Evolutionary conservation across 1,140 invertebrate species (phyloP).

Genomic region (Penaeus indicus): DNA sequence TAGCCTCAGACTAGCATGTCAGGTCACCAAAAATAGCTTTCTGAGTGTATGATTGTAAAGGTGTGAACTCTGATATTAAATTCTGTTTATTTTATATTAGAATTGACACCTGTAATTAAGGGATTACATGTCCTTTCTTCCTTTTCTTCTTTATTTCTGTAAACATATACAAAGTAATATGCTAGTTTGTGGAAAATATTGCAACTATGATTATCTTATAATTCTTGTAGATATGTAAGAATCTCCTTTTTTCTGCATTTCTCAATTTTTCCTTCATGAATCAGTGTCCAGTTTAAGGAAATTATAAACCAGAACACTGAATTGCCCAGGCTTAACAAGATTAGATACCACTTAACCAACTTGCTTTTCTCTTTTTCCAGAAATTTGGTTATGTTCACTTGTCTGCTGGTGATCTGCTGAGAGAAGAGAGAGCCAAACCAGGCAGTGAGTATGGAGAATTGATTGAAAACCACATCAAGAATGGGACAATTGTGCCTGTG

Average conservation of each 20-base stretch:
- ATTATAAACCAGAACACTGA: background rate
- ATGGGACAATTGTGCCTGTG: constrained; percentile 98
- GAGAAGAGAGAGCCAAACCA: constrained; percentile 87
- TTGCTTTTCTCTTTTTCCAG: constrained; percentile 68
- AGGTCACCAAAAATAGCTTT: background rate
- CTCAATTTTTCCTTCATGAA: too few relatives aligned
- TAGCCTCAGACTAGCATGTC: background rate
- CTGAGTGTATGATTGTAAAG: too few relatives aligned
- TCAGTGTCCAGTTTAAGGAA: background rate
- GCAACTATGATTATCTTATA: too few relatives aligned
- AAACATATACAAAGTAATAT: too few relatives aligned
- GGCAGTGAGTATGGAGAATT: constrained; percentile 92
- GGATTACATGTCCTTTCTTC: too few relatives aligned
- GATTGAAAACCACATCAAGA: constrained; percentile 92
- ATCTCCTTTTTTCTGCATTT: too few relatives aligned
- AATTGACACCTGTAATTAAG: too few relatives aligned
- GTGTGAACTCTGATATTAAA: too few relatives aligned
- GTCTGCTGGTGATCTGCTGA: constrained; percentile 96
- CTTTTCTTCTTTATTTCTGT: too few relatives aligned
- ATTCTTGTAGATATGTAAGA: too few relatives aligned
- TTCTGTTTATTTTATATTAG: too few relatives aligned
- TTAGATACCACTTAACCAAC: constrained; percentile 17
- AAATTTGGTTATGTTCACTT: constrained; percentile 94
- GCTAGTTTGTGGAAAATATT: too few relatives aligned
- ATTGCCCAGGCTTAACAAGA: background rate